Conservation (phyloP, 2,888 invertebrate genomes). For the Latheticus oryzae region DNA sequence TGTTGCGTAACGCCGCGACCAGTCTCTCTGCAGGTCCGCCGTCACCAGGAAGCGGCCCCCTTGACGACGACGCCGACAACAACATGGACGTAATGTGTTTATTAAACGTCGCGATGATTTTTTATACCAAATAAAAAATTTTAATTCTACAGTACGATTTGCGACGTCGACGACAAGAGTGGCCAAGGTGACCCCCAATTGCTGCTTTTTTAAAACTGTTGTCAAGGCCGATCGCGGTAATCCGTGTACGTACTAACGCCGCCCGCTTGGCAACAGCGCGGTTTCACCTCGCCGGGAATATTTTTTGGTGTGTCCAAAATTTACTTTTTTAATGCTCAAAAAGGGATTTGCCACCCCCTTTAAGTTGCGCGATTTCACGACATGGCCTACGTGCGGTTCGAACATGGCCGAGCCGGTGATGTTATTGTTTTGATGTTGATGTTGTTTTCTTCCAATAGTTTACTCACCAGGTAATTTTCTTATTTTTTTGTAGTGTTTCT, state of each 20-base stretch:
- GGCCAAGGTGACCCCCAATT: constrained; percentile 62
- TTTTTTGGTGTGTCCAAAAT: no score
- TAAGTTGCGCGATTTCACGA: no score
- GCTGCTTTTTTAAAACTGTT: constrained; percentile 55
- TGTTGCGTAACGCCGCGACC: constrained; percentile 60
- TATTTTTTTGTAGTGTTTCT: no score
- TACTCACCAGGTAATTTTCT: no score
- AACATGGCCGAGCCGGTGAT: constrained; percentile 21
- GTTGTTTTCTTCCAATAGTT: constrained; percentile 6
- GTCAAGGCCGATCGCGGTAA: constrained; percentile 58
- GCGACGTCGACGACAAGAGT: constrained; percentile 56
- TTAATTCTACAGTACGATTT: no score
- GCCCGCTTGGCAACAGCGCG: constrained; percentile 58
- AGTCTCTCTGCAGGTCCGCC: constrained; percentile 56
- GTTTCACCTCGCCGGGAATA: constrained; percentile 56
- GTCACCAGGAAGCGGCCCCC: constrained; percentile 53
- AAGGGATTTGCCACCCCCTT: no score
- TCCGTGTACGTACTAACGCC: constrained; percentile 54
- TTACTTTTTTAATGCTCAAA: no score
- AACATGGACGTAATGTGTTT: no score
- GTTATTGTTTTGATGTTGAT: background rate
- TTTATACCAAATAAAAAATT: no score
- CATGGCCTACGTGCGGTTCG: constrained; percentile 5
- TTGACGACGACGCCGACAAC: constrained; percentile 45
- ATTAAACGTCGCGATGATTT: no score